phyloP scores from a whole-genome alignment of 2,113 vertebrate species.

The Collichthys lucidus region DNA sequence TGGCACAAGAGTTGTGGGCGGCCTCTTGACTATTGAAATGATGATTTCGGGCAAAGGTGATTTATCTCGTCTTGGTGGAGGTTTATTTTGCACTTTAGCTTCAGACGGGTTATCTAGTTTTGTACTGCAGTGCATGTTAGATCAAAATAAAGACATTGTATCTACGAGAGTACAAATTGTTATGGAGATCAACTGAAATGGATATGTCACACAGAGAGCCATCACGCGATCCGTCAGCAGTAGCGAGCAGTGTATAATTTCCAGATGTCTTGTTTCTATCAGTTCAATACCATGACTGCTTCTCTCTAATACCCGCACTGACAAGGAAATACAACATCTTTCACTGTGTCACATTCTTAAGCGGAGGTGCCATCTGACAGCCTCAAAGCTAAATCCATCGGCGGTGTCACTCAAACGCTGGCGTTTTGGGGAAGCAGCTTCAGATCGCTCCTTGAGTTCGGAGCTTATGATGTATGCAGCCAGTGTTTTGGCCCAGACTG shows the following conservation, averaged over 20 bases:
- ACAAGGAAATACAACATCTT: conserved; percentile 67
- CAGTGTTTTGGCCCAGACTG: conserved; percentile 52
- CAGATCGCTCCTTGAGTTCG: conserved; percentile 43
- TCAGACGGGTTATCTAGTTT: conserved; percentile 45
- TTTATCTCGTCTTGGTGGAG: conserved; percentile 29
- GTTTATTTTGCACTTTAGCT: conserved; percentile 5
- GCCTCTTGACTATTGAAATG: conserved; percentile 2
- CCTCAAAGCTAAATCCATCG: conserved; percentile 64
- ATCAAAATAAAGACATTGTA: conserved; percentile 47
- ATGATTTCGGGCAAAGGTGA: conserved; percentile 12
- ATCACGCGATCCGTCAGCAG: conserved; percentile 42
- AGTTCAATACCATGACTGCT: conserved; percentile 57
- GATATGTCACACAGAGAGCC: conserved; percentile 57
- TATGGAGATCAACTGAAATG: conserved; percentile 53
- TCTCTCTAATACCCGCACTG: conserved; percentile 57
- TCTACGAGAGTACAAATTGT: conserved; percentile 40
- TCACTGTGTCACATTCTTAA: conserved; percentile 54
- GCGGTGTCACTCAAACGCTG: conserved; percentile 53
- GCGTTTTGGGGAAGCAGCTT: conserved; percentile 30
- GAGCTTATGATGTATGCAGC: conserved; percentile 64
- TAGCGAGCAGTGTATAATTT: conserved; percentile 58
- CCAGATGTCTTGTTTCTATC: conserved; percentile 62
- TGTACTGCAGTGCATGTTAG: not conserved
- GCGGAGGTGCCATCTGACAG: conserved; percentile 59
- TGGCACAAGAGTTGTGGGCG: not conserved